Conservation (phyloP, 2,888 invertebrate species). For the Agelastica alni region DNA sequence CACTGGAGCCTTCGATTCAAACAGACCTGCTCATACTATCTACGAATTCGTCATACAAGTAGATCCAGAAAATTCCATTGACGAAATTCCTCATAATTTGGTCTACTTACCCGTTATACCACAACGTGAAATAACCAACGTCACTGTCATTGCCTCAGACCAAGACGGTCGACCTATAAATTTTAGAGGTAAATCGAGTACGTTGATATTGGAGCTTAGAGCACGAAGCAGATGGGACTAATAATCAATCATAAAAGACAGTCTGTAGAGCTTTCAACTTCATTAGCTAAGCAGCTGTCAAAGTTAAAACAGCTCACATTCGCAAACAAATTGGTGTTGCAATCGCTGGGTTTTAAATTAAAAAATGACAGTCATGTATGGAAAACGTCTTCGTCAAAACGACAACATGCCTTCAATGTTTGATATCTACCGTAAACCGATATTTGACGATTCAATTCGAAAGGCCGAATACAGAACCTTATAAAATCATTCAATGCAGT, state of each 20-base stretch:
- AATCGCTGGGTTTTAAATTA: neutral
- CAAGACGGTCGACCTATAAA: slow-evolving; percentile 34
- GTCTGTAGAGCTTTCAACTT: no score
- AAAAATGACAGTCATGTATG: neutral
- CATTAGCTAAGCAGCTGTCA: no score
- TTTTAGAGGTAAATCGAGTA: slow-evolving; percentile 40
- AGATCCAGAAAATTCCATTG: slow-evolving; percentile 47
- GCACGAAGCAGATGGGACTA: no score
- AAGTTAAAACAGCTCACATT: neutral
- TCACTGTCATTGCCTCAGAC: slow-evolving; percentile 41
- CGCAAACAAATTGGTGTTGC: neutral
- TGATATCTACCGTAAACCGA: slow-evolving; percentile 1
- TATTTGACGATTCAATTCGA: slow-evolving; percentile 24
- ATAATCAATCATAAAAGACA: no score
- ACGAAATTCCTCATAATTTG: slow-evolving; percentile 39
- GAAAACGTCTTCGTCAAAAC: neutral
- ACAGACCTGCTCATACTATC: slow-evolving; percentile 44
- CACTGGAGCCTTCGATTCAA: slow-evolving; percentile 43
- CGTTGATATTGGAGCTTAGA: slow-evolving; percentile 35
- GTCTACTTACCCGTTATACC: slow-evolving; percentile 45
- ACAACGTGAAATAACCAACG: slow-evolving; percentile 33
- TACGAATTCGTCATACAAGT: slow-evolving; percentile 43
- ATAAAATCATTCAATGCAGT: slow-evolving; percentile 34
- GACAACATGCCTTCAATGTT: neutral
- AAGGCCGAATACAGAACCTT: slow-evolving; percentile 24